Percentiles rank a stretch among this genome's conserved stretches.
Evolutionary conservation across 2,797 vertebrate genomes (phyloP).

Genomic region (Lophotriccus pileatus): DNA sequence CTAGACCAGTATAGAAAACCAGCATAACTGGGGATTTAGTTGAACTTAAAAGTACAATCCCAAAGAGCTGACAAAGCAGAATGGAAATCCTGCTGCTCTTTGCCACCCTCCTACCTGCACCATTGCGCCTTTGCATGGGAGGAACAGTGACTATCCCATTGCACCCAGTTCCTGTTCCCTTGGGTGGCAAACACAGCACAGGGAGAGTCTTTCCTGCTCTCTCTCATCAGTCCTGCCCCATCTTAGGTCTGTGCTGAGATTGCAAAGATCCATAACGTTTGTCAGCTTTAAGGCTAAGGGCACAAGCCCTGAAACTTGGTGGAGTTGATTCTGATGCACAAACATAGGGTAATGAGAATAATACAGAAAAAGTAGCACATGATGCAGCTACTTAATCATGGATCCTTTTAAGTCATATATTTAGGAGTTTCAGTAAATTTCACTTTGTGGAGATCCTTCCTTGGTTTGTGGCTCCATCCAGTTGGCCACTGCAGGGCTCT

Average conservation of each 20-base stretch:
- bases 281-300: background rate
- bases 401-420: background rate
- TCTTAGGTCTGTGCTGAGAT: background rate
- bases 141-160: background rate
- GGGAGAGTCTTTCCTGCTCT: background rate
- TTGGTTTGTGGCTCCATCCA: background rate
- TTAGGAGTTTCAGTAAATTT: background rate
- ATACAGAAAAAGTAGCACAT: background rate
- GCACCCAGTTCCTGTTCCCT: background rate
- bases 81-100: background rate
- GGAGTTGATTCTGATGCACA: background rate
- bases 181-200: background rate
- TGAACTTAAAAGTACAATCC: background rate
- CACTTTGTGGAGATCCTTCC: background rate
- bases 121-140: accelerated
- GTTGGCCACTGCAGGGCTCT: background rate
- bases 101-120: background rate
- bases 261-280: background rate
- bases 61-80: background rate
- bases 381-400: background rate
- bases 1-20: background rate
- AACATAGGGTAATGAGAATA: background rate
- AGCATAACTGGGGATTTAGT: background rate
- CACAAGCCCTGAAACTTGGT: background rate
- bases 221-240: background rate